Evolutionary conservation across 2,888 invertebrate genomes (phyloP).

Genomic region (Aporophyla nigra): DNA sequence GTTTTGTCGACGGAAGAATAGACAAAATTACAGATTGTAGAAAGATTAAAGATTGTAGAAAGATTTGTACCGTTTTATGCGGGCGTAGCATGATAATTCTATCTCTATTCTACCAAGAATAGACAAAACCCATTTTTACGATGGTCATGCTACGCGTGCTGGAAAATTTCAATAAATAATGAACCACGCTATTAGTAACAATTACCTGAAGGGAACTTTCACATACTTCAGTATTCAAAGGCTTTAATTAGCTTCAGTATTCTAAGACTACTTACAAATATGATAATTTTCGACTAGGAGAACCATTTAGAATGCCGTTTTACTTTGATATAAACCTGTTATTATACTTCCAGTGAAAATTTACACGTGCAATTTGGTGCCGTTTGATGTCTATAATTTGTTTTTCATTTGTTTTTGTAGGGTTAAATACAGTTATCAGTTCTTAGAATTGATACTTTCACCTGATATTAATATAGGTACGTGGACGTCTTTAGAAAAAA

Average conservation of each 20-base stretch:
- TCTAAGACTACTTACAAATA: slow-evolving; percentile 24
- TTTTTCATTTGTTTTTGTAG: not conserved
- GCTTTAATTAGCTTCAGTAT: slow-evolving; percentile 48
- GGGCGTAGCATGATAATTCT: no score
- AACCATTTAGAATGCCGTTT: slow-evolving; percentile 46
- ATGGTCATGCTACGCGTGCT: no score
- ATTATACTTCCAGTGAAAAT: slow-evolving; percentile 33
- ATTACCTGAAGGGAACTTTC: slow-evolving; percentile 45
- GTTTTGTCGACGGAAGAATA: no score
- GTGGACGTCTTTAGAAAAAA: not conserved
- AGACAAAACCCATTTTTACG: no score
- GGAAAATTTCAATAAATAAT: slow-evolving; percentile 44
- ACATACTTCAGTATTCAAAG: slow-evolving; percentile 45
- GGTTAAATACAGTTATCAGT: not conserved
- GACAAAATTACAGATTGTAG: no score
- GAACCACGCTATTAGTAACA: slow-evolving; percentile 43
- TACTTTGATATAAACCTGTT: slow-evolving; percentile 24
- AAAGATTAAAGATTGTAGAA: no score
- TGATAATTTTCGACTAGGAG: slow-evolving; percentile 40
- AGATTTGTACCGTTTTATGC: no score
- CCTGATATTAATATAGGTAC: not conserved
- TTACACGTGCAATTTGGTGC: slow-evolving; percentile 16
- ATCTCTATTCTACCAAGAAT: no score
- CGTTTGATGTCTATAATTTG: not conserved
- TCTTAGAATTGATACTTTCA: not conserved